Conservation (phyloP, 2,797 vertebrate species). For the Taeniopygia guttata region DNA sequence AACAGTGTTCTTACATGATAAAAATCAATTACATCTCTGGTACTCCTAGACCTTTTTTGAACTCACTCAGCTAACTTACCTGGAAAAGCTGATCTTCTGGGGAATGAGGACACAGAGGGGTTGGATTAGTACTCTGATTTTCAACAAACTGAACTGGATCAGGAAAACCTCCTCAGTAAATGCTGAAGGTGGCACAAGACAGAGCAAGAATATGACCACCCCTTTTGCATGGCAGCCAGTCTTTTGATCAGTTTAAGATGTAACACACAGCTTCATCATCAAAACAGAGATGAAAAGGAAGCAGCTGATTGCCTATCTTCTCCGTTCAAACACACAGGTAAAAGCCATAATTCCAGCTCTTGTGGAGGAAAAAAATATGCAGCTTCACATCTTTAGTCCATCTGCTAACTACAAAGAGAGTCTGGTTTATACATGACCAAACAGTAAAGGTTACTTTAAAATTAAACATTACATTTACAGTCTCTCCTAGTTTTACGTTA, state of each 20-base stretch:
- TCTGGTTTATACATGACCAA: not conserved
- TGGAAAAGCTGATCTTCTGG: not conserved
- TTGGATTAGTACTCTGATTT: not conserved
- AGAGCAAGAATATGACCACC: not conserved
- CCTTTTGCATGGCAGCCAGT: not conserved
- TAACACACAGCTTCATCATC: not conserved
- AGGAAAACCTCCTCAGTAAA: not conserved
- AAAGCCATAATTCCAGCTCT: not conserved
- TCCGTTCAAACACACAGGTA: not conserved
- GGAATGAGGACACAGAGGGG: not conserved
- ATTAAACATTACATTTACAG: not conserved
- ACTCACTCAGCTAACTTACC: not conserved
- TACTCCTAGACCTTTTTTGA: not conserved
- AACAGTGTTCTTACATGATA: not conserved
- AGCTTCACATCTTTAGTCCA: not conserved
- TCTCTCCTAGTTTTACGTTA: not conserved
- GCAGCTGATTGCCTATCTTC: not conserved
- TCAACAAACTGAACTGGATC: not conserved
- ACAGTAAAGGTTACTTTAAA: not conserved
- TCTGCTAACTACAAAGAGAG: not conserved
- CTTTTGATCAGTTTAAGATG: not conserved
- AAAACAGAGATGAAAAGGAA: not conserved
- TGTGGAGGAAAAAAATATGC: fast-evolving
- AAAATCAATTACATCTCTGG: not conserved
- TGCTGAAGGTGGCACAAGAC: not conserved